phyloP scores from a whole-genome alignment of 2,888 invertebrate species.

The Epistrophe eligans region DNA sequence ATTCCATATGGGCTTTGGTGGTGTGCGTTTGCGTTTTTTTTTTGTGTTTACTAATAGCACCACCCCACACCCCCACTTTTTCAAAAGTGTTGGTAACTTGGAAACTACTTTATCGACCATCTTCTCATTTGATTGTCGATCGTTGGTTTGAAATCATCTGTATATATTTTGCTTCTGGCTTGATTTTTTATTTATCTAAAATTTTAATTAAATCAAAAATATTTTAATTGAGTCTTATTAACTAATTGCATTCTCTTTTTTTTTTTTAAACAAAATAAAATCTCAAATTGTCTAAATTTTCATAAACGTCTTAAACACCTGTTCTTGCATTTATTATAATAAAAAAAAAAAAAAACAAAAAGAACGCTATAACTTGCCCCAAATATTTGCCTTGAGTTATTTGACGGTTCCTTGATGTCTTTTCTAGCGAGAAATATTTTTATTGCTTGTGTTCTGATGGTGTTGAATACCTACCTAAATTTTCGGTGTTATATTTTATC shows the following conservation, averaged over 20 bases:
- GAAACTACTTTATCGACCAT: conserved; percentile 20
- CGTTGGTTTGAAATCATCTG: conserved; percentile 64
- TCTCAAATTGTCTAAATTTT: background rate
- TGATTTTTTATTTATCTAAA: conserved; percentile 11
- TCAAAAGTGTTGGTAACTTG: conserved; percentile 53
- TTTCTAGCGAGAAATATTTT: conserved; percentile 44
- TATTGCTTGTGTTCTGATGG: conserved; percentile 7
- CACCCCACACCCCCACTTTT: background rate
- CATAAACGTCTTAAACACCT: conserved; percentile 41
- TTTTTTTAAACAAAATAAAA: background rate
- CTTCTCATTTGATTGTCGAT: conserved; percentile 73
- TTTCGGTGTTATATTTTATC: conserved; percentile 43
- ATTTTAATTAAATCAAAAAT: conserved; percentile 22
- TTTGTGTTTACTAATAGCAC: background rate
- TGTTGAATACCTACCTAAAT: conserved; percentile 23
- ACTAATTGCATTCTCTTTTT: conserved; percentile 41
- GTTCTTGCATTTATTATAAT: conserved; percentile 47
- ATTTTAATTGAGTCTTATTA: conserved; percentile 36
- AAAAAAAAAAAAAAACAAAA: conserved; percentile 7
- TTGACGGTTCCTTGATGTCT: conserved; percentile 35
- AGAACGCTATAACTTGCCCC: conserved; percentile 9
- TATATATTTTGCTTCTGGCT: background rate
- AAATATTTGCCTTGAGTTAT: conserved; percentile 46
- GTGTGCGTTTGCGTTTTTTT: conserved; percentile 16
- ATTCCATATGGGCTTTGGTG: conserved; percentile 57